Base-by-base conservation (phyloP, 2,888 invertebrate genomes). In the Dichetophora obliterata region DNA sequence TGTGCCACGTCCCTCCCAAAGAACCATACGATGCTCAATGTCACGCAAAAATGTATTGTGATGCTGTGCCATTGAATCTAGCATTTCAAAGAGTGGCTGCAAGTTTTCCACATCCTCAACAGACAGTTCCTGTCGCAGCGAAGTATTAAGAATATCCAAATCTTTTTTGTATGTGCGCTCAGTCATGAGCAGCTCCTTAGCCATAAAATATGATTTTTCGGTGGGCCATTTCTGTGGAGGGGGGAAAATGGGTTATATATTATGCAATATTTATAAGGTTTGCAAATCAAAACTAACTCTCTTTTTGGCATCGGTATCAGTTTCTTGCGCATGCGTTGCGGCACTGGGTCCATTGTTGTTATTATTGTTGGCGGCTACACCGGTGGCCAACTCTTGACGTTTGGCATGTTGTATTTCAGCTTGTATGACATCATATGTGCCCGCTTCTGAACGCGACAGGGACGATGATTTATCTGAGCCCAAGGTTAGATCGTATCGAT, bases 111-210 rank as follows among this genome's bases (percentile, higher is more conserved):
- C 90, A 61, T 92, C 91, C 81, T 93, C 93, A 75, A 91, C 90
- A 37, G 91, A 91, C 31, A 94, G 89, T 85, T 94, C 93, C 83
- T 94, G 94, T 69, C 94, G 91, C 83, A 95, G 94, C 92, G 94
- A 94, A 87, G 94, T 92, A 87, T 96, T 96, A 79, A 98, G 92
- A 59, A 98, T 95, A 88, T 98, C 97, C 83, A 98, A 90, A 88
- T 98, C 98, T 85, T 97, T 95, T 86, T 96, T 96, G 89, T 98
- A 98, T 0, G 98, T 98, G 82, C 98, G 91, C 88, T 98, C 98
- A 0, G 98, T 98, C 96, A 97, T 97, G 75, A 98, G 91, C 82
- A 98, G 91, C 90, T 98, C 98, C 89, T 98, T 98, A 71, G 95
- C 94, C 82, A 97, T 93, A 88, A 94, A 96, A 89, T 96, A 96